Base-by-base conservation (phyloP, 2,888 invertebrate genomes). In the Cosmorhoe ocellata region DNA sequence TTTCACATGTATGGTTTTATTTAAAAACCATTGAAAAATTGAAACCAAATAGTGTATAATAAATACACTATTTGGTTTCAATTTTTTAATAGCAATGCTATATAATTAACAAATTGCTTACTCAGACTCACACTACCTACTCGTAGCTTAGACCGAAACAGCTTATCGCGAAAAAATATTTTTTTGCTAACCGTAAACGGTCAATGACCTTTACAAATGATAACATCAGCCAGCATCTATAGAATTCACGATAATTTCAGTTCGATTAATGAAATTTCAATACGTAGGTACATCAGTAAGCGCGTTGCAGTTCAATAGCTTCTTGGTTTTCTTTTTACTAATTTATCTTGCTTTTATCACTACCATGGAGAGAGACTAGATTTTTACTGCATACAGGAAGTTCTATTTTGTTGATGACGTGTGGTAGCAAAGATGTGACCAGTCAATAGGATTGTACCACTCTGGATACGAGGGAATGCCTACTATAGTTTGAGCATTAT, bases 401-500 rank as follows among this genome's bases (percentile, higher is more conserved):
- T 51, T 26, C 45, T 41, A 43, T 38, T 42, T 34, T 33, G 42
- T 39, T 39, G 30, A 30, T 42, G 31, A 32, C 32, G 27, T 34
- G 50, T 18, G 14, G 41, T 30, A 45, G 28, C 12, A 38, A 43
- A 40, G 39, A 41, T 46, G 46, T 33, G 37, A 41, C 26, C 13
- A 41, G 40, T 41, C 52, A 44, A 43, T 42, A 12, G 42, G 11
- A 42, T 43, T 38, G 47, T 43, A 32, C n/a, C 34, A 28, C 8
- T 13, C 30, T 33, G 7, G 34, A 9, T 40, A 30, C 9, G 13
- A 43, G 52, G 44, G 31, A 48, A 40, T 28, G 62, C 52, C 56
- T 58, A 67, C 54, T 64, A 58, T 58, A 77, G 77, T 80, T 80
- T 79, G 69, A 79, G 78, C 76, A 84, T 85, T 77, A 85, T 82